Percentiles rank a stretch among this genome's conserved stretches.
phyloP scores from a whole-genome alignment of 2,113 vertebrate genomes.

The Eleginops maclovinus region DNA sequence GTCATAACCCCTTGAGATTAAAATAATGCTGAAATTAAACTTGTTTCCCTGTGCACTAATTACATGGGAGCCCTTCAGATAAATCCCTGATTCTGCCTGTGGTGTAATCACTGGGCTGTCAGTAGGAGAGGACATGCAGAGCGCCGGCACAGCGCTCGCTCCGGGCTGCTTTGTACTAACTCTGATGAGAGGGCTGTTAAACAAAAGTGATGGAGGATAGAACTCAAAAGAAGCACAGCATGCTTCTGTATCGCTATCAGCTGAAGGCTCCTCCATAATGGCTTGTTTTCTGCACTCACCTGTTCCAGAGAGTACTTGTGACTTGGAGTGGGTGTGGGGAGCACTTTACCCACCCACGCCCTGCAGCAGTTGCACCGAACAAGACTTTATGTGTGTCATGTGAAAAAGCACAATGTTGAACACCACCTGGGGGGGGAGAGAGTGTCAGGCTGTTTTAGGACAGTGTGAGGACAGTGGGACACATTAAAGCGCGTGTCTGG shows the following conservation, averaged over 20 bases:
- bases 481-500: slow-evolving; percentile 42
- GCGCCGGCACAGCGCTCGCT: not conserved
- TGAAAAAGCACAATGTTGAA: slow-evolving; percentile 17
- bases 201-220: not conserved
- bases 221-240: not conserved
- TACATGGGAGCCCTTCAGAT: not conserved
- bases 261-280: slow-evolving; percentile 4
- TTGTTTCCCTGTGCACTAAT: not conserved
- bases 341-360: slow-evolving; percentile 16
- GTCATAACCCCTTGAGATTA: slow-evolving; percentile 1
- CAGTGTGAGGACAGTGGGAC: not conserved
- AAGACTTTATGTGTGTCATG: not conserved
- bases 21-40: not conserved
- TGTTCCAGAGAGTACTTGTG: slow-evolving; percentile 38
- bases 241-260: slow-evolving; percentile 3
- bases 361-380: not conserved
- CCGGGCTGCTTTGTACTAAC: not conserved
- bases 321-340: slow-evolving; percentile 21
- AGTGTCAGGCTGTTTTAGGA: slow-evolving; percentile 8
- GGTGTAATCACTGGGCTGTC: not conserved
- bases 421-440: not conserved
- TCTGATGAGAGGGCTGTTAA: slow-evolving; percentile 1
- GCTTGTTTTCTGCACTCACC: slow-evolving; percentile 22
- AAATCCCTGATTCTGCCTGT: not conserved
- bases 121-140: not conserved